phyloP scores from a whole-genome alignment of 2,113 vertebrate species.

The Litocranius walleri region DNA sequence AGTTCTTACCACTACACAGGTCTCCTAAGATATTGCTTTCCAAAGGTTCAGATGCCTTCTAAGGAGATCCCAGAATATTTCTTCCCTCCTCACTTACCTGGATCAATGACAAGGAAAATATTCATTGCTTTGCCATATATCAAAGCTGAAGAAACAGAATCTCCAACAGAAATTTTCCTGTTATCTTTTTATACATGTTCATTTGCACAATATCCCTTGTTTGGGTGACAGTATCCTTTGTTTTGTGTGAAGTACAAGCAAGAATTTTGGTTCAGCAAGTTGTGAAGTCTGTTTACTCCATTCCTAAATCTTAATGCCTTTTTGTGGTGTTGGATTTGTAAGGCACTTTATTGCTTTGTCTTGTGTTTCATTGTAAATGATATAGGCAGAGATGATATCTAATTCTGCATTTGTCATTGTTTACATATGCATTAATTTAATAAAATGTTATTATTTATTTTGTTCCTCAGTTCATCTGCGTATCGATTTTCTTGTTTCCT shows the following conservation, averaged over 20 bases:
- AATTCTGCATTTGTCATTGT: not conserved
- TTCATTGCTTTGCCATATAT: not conserved
- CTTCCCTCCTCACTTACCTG: not conserved
- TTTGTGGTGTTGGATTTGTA: not conserved
- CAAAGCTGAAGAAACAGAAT: not conserved
- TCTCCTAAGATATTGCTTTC: not conserved
- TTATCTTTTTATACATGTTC: not conserved
- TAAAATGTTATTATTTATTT: slow-evolving; percentile 68
- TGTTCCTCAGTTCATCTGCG: not conserved
- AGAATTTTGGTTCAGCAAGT: not conserved
- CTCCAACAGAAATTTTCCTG: not conserved
- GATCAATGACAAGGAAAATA: not conserved
- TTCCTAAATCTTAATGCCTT: not conserved
- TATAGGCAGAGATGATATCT: not conserved
- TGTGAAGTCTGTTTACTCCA: not conserved
- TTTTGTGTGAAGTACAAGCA: not conserved
- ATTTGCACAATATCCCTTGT: not conserved
- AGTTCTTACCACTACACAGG: not conserved
- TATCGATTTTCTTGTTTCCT: slow-evolving; percentile 27
- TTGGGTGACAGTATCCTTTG: not conserved
- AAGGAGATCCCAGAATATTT: not conserved
- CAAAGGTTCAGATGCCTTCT: not conserved
- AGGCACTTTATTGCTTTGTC: slow-evolving; percentile 57
- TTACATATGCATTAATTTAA: slow-evolving; percentile 60
- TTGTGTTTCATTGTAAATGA: slow-evolving; percentile 27